Percentiles rank a stretch among this genome's conserved stretches.
Evolutionary conservation across 2,113 vertebrate species (phyloP).

Genomic region (Petaurus breviceps): DNA sequence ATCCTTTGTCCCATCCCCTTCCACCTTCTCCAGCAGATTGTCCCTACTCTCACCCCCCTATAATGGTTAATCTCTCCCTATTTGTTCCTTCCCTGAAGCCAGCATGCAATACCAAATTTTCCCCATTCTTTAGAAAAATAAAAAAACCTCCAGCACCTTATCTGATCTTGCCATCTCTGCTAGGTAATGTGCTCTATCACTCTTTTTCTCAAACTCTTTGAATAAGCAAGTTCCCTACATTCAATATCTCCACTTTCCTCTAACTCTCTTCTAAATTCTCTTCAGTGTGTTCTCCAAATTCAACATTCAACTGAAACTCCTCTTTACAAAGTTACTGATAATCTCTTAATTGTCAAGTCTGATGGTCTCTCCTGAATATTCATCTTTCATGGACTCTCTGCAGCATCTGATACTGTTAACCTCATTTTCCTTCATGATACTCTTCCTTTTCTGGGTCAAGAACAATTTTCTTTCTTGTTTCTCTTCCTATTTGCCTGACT

Average conservation of each 20-base stretch:
- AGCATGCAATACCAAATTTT: not conserved
- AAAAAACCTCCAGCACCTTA: too few species aligned
- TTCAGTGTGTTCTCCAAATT: not conserved
- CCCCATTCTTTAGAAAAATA: not conserved
- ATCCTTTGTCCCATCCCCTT: not conserved
- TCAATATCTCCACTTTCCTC: not conserved
- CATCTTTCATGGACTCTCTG: not conserved
- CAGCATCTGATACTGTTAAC: not conserved
- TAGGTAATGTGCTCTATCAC: not conserved
- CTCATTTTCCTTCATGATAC: not conserved
- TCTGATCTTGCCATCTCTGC: not conserved
- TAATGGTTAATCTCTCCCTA: too few species aligned
- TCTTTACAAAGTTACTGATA: not conserved
- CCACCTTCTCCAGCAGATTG: not conserved
- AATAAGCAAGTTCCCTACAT: too few species aligned
- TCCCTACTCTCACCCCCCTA: not conserved
- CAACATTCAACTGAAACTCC: not conserved
- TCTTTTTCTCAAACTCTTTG: not conserved
- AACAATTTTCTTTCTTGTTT: not conserved
- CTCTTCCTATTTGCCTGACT: not conserved
- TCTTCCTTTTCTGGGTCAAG: not conserved
- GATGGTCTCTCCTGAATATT: not conserved
- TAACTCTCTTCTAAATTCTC: not conserved
- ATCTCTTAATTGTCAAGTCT: not conserved
- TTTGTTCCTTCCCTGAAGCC: not conserved